These are phyloP conservation scores for Conchocele bisecta DNA, from an alignment of 2,888 invertebrate genomes.

Conservation along the genomic window DNA sequence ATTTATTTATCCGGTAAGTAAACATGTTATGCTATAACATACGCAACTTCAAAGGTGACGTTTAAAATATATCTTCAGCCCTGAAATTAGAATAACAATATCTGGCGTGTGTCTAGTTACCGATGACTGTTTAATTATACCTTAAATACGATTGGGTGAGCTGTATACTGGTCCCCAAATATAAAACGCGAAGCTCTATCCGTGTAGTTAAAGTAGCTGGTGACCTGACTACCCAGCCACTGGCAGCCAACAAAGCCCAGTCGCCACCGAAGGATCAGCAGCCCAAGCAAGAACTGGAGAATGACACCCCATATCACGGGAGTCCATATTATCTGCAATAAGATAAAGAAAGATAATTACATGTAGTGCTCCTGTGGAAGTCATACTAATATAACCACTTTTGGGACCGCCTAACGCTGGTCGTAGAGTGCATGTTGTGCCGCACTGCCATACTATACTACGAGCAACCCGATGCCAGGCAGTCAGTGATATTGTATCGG, in stretches of 20 bases:
- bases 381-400: neutral
- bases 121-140: no score
- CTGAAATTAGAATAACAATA: no score
- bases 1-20: no score
- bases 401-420: neutral
- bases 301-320: constrained; percentile 90
- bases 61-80: no score
- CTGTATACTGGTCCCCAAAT: constrained; percentile 86
- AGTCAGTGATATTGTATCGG: no score
- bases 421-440: neutral
- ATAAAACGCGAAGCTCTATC: constrained; percentile 92
- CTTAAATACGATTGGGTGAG: constrained; percentile 91
- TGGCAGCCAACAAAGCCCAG: constrained; percentile 88
- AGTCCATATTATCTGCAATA: constrained; percentile 85
- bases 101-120: no score
- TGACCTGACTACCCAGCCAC: constrained; percentile 88
- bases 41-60: neutral
- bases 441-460: neutral
- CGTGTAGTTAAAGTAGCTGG: constrained; percentile 90
- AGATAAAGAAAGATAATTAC: neutral
- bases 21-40: no score
- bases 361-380: neutral
- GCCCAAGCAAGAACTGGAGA: constrained; percentile 92
- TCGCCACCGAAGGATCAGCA: constrained; percentile 92
- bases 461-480: no score